A percentile compares a stretch with the other conserved stretches of the same genome.
phyloP scores from a whole-genome alignment of 2,113 vertebrate species.

The Rhabdornis inornatus region DNA sequence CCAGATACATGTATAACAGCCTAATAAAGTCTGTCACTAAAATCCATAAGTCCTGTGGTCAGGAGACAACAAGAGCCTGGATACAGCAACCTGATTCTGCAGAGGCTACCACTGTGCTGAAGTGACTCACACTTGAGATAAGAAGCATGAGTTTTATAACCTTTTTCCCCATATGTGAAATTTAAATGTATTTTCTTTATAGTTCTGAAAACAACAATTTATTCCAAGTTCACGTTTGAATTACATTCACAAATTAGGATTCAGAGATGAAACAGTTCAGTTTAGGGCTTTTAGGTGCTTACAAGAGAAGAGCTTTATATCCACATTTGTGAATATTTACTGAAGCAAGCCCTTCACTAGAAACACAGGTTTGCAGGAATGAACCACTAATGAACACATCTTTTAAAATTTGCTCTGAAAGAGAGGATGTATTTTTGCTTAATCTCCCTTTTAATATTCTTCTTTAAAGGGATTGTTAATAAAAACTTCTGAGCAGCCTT shows the following conservation, averaged over 20 bases:
- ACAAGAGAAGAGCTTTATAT: not conserved
- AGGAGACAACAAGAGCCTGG: not conserved
- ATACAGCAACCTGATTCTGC: not conserved
- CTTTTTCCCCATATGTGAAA: not conserved
- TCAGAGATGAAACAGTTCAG: not conserved
- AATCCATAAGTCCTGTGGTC: not conserved
- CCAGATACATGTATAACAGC: not conserved
- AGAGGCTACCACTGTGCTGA: not conserved
- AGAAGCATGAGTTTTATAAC: not conserved
- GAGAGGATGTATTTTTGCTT: not conserved
- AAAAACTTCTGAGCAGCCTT: constrained; percentile 25
- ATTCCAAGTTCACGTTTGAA: not conserved
- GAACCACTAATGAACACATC: not conserved
- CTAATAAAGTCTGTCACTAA: not conserved
- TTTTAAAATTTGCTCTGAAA: not conserved
- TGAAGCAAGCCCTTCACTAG: not conserved
- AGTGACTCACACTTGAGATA: not conserved
- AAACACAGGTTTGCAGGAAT: not conserved
- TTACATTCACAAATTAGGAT: not conserved
- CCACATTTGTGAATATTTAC: not conserved
- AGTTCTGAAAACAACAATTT: not conserved
- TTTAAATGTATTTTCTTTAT: not conserved
- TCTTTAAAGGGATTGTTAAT: constrained; percentile 29
- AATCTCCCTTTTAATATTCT: not conserved
- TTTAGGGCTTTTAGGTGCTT: not conserved